Evolutionary conservation across 2,113 vertebrate genomes (phyloP).

Genomic region (Synchiropus splendidus): DNA sequence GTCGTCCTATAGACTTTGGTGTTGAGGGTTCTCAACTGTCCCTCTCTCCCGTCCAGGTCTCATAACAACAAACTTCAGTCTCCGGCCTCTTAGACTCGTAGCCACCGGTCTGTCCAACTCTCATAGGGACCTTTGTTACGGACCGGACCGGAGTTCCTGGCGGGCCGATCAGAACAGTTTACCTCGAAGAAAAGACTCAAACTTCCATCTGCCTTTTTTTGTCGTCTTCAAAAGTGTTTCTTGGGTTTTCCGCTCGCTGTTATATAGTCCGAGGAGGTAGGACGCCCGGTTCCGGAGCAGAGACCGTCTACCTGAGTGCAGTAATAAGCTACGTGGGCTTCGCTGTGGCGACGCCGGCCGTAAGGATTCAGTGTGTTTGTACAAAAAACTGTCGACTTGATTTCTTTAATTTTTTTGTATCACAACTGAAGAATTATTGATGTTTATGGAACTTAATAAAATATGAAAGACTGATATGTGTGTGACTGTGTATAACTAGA

Average conservation of each 20-base stretch:
- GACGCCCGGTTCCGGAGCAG: too few species aligned
- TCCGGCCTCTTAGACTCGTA: slow-evolving; percentile 85
- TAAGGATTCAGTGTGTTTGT: slow-evolving; percentile 96
- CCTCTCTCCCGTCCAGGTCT: slow-evolving; percentile 91
- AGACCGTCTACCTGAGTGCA: background rate
- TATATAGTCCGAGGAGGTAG: slow-evolving; percentile 17
- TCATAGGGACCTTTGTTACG: slow-evolving; percentile 24
- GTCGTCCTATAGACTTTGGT: slow-evolving; percentile 3
- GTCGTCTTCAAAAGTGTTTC: too few species aligned
- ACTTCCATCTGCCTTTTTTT: slow-evolving; percentile 58
- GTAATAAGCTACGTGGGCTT: slow-evolving; percentile 48
- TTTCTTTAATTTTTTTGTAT: slow-evolving; percentile 65
- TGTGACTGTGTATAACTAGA: too few species aligned
- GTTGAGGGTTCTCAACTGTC: slow-evolving; percentile 77
- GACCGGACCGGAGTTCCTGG: slow-evolving; percentile 32
- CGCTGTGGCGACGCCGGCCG: slow-evolving; percentile 6
- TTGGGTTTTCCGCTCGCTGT: slow-evolving; percentile 28
- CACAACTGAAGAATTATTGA: slow-evolving; percentile 71
- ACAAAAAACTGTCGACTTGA: slow-evolving; percentile 71
- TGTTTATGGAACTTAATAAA: slow-evolving; percentile 77
- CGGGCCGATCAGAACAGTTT: slow-evolving; percentile 55
- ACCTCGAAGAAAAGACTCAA: slow-evolving; percentile 55
- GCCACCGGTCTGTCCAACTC: slow-evolving; percentile 28
- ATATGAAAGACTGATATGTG: slow-evolving; percentile 37
- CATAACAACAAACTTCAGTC: slow-evolving; percentile 99